phyloP scores from a whole-genome alignment of 2,113 vertebrate species.

The Cisticola juncidis region DNA sequence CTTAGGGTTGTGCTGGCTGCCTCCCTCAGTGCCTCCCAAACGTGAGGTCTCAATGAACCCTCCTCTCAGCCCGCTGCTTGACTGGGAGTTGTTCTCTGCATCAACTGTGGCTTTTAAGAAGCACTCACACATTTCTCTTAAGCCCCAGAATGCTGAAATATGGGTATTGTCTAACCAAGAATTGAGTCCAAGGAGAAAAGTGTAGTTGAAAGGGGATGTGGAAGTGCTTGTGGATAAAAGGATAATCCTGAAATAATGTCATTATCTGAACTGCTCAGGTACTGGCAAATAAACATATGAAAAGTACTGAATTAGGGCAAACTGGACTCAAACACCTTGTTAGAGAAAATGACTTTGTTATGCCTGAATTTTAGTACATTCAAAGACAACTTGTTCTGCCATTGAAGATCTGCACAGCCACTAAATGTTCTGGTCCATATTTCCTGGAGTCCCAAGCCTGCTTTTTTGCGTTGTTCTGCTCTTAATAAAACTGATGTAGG shows the following conservation, averaged over 20 bases:
- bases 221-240: neutral
- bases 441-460: neutral
- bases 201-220: neutral
- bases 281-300: neutral
- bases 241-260: neutral
- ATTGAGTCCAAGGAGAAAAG: neutral
- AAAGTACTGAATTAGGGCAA: neutral
- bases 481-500: neutral
- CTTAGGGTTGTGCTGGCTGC: neutral
- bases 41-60: neutral
- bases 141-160: neutral
- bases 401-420: neutral
- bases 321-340: neutral
- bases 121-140: neutral
- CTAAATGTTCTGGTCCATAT: neutral
- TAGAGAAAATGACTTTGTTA: neutral
- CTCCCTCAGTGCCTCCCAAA: neutral
- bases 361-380: neutral
- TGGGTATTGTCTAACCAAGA: neutral
- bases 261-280: neutral
- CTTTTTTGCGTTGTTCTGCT: neutral
- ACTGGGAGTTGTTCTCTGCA: neutral
- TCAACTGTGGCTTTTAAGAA: neutral
- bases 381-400: neutral
- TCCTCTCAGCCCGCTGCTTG: neutral